These are phyloP conservation scores for Stigmatopora argus DNA, from an alignment of 2,113 vertebrate species.

Conservation along the genomic window DNA sequence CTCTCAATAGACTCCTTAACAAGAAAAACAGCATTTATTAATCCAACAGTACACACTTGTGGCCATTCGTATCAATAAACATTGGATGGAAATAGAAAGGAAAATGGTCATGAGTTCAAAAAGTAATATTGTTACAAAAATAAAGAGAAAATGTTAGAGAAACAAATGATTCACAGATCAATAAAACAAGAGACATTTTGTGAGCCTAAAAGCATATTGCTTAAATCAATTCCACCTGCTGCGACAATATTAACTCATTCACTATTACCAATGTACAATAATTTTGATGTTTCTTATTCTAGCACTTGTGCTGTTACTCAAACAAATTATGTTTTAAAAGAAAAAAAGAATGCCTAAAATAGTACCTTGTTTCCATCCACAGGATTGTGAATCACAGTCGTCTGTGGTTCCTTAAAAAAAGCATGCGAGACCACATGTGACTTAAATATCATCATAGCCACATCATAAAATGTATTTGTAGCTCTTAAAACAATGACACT, in stretches of 20 bases:
- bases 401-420: conserved; percentile 87
- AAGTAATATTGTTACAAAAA: not conserved
- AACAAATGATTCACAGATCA: not conserved
- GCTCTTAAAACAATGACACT: not conserved
- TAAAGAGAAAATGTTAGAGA: not conserved
- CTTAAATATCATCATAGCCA: not conserved
- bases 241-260: not conserved
- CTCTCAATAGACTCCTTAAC: conserved; percentile 94
- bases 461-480: not conserved
- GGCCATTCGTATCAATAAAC: too few relatives aligned
- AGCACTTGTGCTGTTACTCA: not conserved
- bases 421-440: conserved; percentile 69
- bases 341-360: not conserved
- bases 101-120: too few relatives aligned
- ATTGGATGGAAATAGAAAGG: too few relatives aligned
- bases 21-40: conserved; percentile 3
- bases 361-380: conserved; percentile 97
- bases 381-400: conserved; percentile 97
- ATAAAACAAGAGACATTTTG: too few relatives aligned
- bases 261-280: not conserved
- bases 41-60: not conserved
- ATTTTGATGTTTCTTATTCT: not conserved
- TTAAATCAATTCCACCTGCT: not conserved
- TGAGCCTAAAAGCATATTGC: not conserved
- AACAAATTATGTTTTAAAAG: not conserved